Percentiles rank a stretch among this genome's conserved stretches.
Evolutionary conservation across 2,113 vertebrate genomes (phyloP).

Genomic region (Salvator merianae): DNA sequence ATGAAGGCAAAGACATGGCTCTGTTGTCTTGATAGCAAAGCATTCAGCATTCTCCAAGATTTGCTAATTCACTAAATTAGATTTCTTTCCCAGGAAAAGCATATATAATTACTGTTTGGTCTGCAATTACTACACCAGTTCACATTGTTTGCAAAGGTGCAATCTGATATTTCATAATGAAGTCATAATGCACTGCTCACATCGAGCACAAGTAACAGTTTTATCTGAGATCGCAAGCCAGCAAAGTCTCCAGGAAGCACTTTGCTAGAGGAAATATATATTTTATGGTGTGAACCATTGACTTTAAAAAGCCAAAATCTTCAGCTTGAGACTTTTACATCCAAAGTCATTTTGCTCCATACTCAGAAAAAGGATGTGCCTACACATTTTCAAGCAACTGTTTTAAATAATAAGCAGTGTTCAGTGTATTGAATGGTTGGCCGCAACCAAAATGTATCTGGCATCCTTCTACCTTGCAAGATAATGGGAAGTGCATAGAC

Average conservation of each 20-base stretch:
- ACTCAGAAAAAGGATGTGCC: no score
- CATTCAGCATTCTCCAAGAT: neutral
- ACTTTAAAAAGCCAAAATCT: neutral
- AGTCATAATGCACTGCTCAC: neutral
- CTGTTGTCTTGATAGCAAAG: conserved; percentile 23
- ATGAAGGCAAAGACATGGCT: conserved; percentile 43
- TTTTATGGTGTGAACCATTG: neutral
- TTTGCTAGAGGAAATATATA: neutral
- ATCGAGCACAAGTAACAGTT: neutral
- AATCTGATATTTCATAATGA: conserved; percentile 21
- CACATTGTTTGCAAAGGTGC: neutral
- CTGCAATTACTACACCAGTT: conserved; percentile 10
- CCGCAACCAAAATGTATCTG: no score
- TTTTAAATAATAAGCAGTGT: no score
- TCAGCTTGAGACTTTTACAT: neutral
- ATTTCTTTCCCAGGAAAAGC: conserved; percentile 33
- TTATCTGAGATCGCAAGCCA: neutral
- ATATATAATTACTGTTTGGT: conserved; percentile 29
- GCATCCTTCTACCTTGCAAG: no score
- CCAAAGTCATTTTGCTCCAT: neutral
- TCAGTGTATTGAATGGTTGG: no score
- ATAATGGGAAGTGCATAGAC: no score
- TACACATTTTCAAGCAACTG: no score
- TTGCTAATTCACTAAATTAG: conserved; percentile 34
- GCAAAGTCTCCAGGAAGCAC: neutral